phyloP scores from a whole-genome alignment of 2,113 vertebrate genomes.

The Polypterus senegalus region DNA sequence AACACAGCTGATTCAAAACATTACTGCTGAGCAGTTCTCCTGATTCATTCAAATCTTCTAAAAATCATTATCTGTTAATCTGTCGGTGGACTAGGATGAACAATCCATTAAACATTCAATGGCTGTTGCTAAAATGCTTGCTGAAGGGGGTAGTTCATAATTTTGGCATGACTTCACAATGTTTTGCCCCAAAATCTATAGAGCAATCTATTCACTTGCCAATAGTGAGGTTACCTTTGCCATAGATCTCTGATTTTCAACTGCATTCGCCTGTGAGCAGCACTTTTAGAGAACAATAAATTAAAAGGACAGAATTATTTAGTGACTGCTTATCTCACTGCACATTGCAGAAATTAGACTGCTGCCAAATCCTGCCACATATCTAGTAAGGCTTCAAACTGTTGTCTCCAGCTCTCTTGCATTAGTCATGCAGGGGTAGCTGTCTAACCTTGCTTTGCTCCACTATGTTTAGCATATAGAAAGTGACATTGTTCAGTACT shows the following conservation, averaged over 20 bases:
- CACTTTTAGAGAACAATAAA: slow-evolving; percentile 32
- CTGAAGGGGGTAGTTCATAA: slow-evolving; percentile 17
- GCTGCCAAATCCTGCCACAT: slow-evolving; percentile 4
- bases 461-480: no score
- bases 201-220: slow-evolving; percentile 25
- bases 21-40: no score
- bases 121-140: slow-evolving; percentile 11
- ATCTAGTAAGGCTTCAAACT: slow-evolving; percentile 6
- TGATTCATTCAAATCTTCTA: no score
- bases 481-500: no score
- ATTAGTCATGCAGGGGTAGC: background rate
- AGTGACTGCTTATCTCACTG: slow-evolving; percentile 13
- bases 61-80: no score
- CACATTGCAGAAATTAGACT: no score
- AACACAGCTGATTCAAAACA: no score
- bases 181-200: slow-evolving; percentile 24
- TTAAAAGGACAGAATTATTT: slow-evolving; percentile 33
- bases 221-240: slow-evolving; percentile 30
- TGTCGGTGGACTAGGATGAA: no score
- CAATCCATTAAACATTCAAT: slow-evolving; percentile 11
- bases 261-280: slow-evolving; percentile 31
- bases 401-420: slow-evolving; percentile 10
- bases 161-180: slow-evolving; percentile 13
- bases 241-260: slow-evolving; percentile 36
- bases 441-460: no score